Evolutionary conservation across 1,140 invertebrate species (phyloP).

Genomic region (Ptiloglossa arizonensis): DNA sequence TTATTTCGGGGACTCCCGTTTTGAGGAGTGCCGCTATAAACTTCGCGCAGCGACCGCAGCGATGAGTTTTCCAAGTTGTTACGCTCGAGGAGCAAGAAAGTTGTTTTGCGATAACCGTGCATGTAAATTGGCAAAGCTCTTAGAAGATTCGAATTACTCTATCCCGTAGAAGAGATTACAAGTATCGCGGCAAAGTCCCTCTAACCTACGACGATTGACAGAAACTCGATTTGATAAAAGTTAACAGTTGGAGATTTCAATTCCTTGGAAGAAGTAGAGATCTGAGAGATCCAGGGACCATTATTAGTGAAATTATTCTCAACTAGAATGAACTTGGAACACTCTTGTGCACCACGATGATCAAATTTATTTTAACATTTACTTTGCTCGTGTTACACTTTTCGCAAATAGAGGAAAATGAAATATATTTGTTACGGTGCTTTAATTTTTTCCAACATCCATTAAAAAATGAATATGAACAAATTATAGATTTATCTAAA

Average conservation of each 20-base stretch:
- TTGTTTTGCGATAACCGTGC: slow-evolving; percentile 40
- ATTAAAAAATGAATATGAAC: too few relatives aligned
- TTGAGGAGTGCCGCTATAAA: slow-evolving; percentile 31
- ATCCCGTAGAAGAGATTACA: slow-evolving; percentile 31
- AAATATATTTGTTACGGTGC: too few relatives aligned
- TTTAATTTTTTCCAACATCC: too few relatives aligned
- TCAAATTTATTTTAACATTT: too few relatives aligned
- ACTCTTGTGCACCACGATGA: too few relatives aligned
- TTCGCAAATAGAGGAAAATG: too few relatives aligned
- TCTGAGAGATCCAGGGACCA: too few relatives aligned
- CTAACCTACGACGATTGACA: slow-evolving; percentile 5
- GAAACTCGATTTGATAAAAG: slow-evolving; percentile 42
- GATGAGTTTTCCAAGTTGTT: slow-evolving; percentile 48
- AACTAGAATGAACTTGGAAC: too few relatives aligned
- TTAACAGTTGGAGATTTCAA: slow-evolving; percentile 14
- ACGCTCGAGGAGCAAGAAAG: slow-evolving; percentile 20
- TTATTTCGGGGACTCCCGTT: not conserved
- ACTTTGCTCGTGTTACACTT: too few relatives aligned
- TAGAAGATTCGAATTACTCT: slow-evolving; percentile 1
- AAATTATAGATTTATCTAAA: too few relatives aligned
- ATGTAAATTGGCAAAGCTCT: slow-evolving; percentile 42
- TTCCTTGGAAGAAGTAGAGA: not conserved
- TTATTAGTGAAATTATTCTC: too few relatives aligned
- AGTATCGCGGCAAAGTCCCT: not conserved
- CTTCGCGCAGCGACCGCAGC: slow-evolving; percentile 11